Conservation (phyloP, 2,888 invertebrate species). For the Cephus rjabovi region DNA sequence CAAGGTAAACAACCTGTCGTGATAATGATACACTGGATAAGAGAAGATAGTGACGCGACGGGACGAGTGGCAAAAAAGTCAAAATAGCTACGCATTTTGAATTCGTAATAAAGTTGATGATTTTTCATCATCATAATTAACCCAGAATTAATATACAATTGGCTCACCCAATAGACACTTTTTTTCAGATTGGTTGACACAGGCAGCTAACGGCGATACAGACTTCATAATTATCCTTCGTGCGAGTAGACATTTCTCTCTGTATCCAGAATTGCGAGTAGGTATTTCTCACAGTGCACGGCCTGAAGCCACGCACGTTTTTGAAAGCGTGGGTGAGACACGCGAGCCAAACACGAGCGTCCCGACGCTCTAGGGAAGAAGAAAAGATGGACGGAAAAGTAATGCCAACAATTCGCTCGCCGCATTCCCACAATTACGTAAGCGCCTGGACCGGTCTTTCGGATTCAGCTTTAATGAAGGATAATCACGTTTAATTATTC, state of each 20-base stretch:
- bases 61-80: background rate
- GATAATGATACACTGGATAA: conserved; percentile 59
- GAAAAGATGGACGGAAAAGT: background rate
- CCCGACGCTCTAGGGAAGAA: background rate
- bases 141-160: background rate
- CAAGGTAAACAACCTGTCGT: conserved; percentile 62
- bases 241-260: background rate
- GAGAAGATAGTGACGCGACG: conserved; percentile 14
- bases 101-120: background rate
- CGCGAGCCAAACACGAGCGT: background rate
- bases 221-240: background rate
- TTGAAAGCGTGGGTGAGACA: background rate
- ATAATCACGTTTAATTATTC: conserved; percentile 58
- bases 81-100: background rate
- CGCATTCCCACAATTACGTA: conserved; percentile 61
- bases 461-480: conserved; percentile 58
- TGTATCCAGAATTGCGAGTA: background rate
- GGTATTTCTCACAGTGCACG: background rate
- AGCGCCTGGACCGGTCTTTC: conserved; percentile 39
- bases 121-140: background rate
- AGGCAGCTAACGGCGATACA: too few relatives aligned
- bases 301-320: background rate
- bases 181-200: too few relatives aligned
- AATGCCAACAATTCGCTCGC: conserved; percentile 43
- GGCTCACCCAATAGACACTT: too few relatives aligned